phyloP scores from a whole-genome alignment of 2,888 invertebrate species.

The Ptilodon capucinus region DNA sequence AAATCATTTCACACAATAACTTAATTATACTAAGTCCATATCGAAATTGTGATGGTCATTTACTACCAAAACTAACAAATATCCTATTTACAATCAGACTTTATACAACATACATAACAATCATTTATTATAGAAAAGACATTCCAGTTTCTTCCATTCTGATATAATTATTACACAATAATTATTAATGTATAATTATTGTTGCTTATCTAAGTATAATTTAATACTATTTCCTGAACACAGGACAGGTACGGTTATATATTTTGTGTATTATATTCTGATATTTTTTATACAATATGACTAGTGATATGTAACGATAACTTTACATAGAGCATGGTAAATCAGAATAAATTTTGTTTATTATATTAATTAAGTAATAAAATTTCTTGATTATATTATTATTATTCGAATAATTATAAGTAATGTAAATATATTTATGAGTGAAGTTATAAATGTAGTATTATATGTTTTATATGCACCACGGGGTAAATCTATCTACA shows the following conservation, averaged over 20 bases:
- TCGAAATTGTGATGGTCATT: constrained; percentile 60
- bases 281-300: constrained; percentile 68
- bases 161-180: constrained; percentile 7
- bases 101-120: constrained; percentile 48
- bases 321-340: constrained; percentile 71
- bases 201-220: constrained; percentile 32
- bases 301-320: constrained; percentile 81
- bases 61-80: constrained; percentile 34
- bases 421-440: constrained; percentile 5
- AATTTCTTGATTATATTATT: constrained; percentile 30
- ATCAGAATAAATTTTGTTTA: constrained; percentile 39
- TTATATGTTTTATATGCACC: constrained; percentile 50
- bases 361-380: constrained; percentile 25
- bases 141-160: constrained; percentile 16
- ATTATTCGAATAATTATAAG: constrained; percentile 17
- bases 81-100: constrained; percentile 73
- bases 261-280: constrained; percentile 47
- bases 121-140: constrained; percentile 31
- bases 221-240: constrained; percentile 74
- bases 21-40: constrained; percentile 39
- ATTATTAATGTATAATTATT: constrained; percentile 23
- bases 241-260: constrained; percentile 79
- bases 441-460: constrained; percentile 15
- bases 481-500: constrained; percentile 48
- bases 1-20: constrained; percentile 36